A percentile compares a stretch with the other conserved stretches of the same genome.
phyloP scores from a whole-genome alignment of 2,888 invertebrate genomes.

The Lottia gigantea region DNA sequence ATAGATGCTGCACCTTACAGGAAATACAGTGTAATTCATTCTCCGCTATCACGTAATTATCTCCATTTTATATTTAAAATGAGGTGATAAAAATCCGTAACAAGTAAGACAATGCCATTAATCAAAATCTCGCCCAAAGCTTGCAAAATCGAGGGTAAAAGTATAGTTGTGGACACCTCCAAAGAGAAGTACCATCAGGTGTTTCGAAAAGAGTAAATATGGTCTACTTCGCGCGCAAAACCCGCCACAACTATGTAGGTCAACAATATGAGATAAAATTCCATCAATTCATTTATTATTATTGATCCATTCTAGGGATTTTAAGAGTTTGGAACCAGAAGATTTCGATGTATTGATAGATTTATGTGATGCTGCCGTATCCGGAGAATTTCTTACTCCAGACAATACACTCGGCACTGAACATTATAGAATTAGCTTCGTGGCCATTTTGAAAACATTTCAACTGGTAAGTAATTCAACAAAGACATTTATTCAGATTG shows the following conservation, averaged over 20 bases:
- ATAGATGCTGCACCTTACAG: conserved; percentile 15
- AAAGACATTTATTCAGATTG: too few relatives aligned
- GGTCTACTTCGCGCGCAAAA: too few relatives aligned
- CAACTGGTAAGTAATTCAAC: not conserved
- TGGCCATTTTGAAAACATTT: not conserved
- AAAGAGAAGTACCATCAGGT: too few relatives aligned
- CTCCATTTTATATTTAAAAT: too few relatives aligned
- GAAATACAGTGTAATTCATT: conserved; percentile 22
- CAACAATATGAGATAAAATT: too few relatives aligned
- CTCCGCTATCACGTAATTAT: conserved; percentile 27
- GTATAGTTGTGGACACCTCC: too few relatives aligned
- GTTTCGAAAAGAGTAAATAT: too few relatives aligned
- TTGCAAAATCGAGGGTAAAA: not conserved
- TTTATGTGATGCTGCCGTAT: not conserved
- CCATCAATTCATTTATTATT: too few relatives aligned
- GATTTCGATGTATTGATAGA: conserved; percentile 2
- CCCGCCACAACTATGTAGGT: too few relatives aligned
- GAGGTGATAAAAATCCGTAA: too few relatives aligned
- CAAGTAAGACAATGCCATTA: too few relatives aligned
- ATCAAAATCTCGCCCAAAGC: too few relatives aligned
- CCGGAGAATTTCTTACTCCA: not conserved
- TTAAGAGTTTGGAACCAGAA: not conserved
- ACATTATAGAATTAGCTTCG: not conserved
- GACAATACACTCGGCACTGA: not conserved
- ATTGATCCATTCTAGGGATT: not conserved